These are phyloP conservation scores for Lepidochrysops patricia DNA, from an alignment of 2,888 invertebrate species.

Conservation along the genomic window DNA sequence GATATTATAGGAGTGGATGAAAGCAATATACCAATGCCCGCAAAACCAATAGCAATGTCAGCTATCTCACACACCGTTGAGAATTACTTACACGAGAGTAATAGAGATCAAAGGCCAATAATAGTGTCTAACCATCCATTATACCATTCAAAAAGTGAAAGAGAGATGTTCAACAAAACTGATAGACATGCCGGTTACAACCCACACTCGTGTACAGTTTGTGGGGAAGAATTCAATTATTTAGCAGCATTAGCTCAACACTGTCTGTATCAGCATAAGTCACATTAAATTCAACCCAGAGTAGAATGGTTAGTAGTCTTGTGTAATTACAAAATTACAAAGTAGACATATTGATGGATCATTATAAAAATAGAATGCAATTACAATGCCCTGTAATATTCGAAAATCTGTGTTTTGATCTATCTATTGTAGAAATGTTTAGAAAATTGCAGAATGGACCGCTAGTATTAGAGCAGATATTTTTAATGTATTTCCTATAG, in stretches of 20 bases:
- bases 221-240: constrained; percentile 50
- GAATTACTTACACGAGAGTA: constrained; percentile 38
- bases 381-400: no score
- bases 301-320: no score
- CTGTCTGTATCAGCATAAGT: constrained; percentile 46
- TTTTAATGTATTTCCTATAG: neutral
- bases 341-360: no score
- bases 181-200: constrained; percentile 20
- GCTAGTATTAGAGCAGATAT: no score
- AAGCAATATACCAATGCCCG: constrained; percentile 36
- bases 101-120: constrained; percentile 30
- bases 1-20: constrained; percentile 57
- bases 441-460: no score
- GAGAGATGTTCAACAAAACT: constrained; percentile 22
- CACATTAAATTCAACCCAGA: constrained; percentile 28
- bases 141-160: constrained; percentile 10
- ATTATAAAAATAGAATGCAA: neutral
- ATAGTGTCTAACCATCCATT: constrained; percentile 26
- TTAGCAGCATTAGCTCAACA: constrained; percentile 47
- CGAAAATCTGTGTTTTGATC: no score
- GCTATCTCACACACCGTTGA: constrained; percentile 27
- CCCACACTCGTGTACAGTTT: constrained; percentile 42
- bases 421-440: no score
- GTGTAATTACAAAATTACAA: no score
- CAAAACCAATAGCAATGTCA: constrained; percentile 26